Base-by-base conservation (phyloP, 1,140 invertebrate species). In the Megathymus violae region DNA sequence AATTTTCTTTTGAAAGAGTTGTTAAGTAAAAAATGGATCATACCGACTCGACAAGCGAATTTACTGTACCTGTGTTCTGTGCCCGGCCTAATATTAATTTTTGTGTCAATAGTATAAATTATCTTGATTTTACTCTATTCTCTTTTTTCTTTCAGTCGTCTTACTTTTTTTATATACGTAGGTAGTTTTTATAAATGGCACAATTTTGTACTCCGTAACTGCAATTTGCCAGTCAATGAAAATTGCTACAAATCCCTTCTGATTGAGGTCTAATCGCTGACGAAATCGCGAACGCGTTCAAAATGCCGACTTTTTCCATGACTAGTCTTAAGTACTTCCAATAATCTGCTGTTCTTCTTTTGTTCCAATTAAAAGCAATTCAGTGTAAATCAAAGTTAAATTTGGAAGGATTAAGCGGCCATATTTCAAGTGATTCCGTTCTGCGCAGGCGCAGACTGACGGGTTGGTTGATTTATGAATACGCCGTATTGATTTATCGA, bases 191-290 rank as follows among this genome's bases (percentile, higher is more conserved):
- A 77, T 69, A 74, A 69, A 74, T 74, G 74, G 69, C 67, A 66
- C 69, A 67, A 67, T 64, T 69, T 68, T 54, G 66, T 52, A 31
- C 60, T 58, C 48, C 50, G 64, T 60, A 68, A 65, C 59, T 54
- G 71, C 77, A 89, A 89, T 89, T 89, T 90, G 62, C 67, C 85
- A 86, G 85, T 88, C 85, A 90, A 86, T 88, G 84, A 50, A 88
- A 86, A 90, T 89, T 89, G 85, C 85, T 76, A 80, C 77, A 73
- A 76, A 80, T 72, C 64, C 77, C 69, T 74, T 68, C 72, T 82
- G 84, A 88, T 89, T 87, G 80, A 76, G 69, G 77, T 66, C 76
- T 88, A 88, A 88, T 89, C 78, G 75, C 70, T 64, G 71, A 77
- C 62, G 71, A 76, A 79, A 74, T 78, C 75, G 79, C 51, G 66